These are phyloP conservation scores for Torymus auratus DNA, from an alignment of 2,888 invertebrate genomes.

Conservation along the genomic window DNA sequence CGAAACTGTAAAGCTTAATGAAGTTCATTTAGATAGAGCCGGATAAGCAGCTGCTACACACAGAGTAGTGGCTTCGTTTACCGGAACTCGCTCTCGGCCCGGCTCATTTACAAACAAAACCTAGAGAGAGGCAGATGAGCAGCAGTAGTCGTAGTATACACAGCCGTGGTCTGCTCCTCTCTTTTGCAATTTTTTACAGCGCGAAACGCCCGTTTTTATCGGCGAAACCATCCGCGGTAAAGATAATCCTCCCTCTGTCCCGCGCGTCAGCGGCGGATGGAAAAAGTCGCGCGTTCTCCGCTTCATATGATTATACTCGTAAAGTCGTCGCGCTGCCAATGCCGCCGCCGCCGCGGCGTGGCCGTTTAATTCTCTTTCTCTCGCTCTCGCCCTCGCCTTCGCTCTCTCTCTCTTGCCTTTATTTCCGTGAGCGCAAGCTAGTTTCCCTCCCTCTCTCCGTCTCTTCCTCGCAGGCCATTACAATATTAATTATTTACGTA, in stretches of 20 bases:
- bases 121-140: not conserved
- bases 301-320: constrained; percentile 47
- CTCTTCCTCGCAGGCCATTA: constrained; percentile 62
- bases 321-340: constrained; percentile 47
- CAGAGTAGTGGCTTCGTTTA: constrained; percentile 4
- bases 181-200: constrained; percentile 20
- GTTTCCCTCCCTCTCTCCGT: not conserved
- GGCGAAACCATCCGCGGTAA: constrained; percentile 6
- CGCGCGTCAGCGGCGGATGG: not conserved
- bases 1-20: constrained; percentile 68
- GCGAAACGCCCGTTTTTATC: constrained; percentile 20
- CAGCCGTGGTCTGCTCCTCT: not conserved
- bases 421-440: constrained; percentile 51
- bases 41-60: constrained; percentile 60
- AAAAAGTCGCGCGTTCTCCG: not conserved
- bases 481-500: constrained; percentile 72
- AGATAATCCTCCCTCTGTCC: constrained; percentile 5
- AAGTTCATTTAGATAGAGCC: constrained; percentile 68
- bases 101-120: constrained; percentile 54
- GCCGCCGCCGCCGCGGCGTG: constrained; percentile 14
- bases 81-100: constrained; percentile 3
- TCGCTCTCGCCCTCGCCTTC: constrained; percentile 8
- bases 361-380: constrained; percentile 28
- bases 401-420: constrained; percentile 59
- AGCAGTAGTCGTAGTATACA: no score